Percentiles rank a stretch among this genome's conserved stretches.
phyloP scores from a whole-genome alignment of 2,797 vertebrate species.

The Dicrostonyx torquatus region DNA sequence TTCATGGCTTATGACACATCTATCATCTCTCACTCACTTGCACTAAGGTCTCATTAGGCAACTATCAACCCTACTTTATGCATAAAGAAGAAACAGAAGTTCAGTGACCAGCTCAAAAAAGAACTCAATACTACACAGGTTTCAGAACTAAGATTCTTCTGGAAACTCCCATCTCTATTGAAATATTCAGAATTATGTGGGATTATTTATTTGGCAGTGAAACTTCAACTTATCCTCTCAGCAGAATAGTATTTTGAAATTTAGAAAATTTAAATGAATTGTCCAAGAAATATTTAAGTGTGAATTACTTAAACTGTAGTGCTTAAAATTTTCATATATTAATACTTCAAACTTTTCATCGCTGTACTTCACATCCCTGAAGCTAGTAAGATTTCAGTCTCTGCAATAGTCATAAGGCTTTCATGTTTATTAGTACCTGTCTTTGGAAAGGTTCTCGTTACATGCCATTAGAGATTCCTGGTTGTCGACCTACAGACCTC shows the following conservation, averaged over 20 bases:
- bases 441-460: background rate
- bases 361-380: conserved; percentile 22
- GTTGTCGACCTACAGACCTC: background rate
- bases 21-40: background rate
- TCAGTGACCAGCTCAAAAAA: conserved; percentile 15
- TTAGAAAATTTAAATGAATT: conserved; percentile 36
- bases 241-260: conserved; percentile 19
- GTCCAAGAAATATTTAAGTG: conserved; percentile 37
- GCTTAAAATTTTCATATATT: conserved; percentile 53
- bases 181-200: conserved; percentile 31
- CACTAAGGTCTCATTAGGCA: background rate
- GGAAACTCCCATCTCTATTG: background rate
- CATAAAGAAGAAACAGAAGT: background rate
- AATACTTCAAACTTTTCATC: conserved; percentile 43
- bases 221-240: conserved; percentile 36
- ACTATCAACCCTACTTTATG: conserved; percentile 20
- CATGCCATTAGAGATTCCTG: background rate
- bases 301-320: conserved; percentile 53
- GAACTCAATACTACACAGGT: background rate
- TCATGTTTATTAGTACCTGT: conserved; percentile 15
- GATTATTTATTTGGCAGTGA: background rate
- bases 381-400: conserved; percentile 36
- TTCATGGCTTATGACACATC: conserved; percentile 7
- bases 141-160: conserved; percentile 12
- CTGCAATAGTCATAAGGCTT: background rate